Evolutionary conservation across 2,888 invertebrate genomes (phyloP), one percentile per base, ranked within the genome.

Genomic region (Rapana venosa): DNA sequence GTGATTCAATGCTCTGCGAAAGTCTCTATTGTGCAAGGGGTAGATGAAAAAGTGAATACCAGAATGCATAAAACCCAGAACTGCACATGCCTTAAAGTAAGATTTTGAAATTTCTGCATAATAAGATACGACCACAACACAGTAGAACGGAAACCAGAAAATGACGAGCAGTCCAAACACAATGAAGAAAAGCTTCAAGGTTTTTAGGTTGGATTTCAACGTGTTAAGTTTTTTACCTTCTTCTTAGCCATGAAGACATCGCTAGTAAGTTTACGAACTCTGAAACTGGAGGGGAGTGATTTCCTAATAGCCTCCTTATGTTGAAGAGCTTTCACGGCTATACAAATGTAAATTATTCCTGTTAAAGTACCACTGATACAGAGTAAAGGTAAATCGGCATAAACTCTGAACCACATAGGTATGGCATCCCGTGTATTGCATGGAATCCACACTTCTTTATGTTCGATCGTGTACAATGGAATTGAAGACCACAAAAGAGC

Each of bases 391-490:
- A 61, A 17, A 26, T 58, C 30, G 13, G 61, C 30, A 61, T 61
- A 85, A 5, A 17, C 30, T 30, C 85, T 58, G 61, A 30, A 85
- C 30, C 36, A 8, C 17, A 17, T 0, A 20, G 58, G 61, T 26
- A 85, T 85, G 61, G 32, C n/a, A 13, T n/a, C 30, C 32, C 17
- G n/a, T 30, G 56, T 56, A n/a, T 56, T 77, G 77, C 87, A 87
- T 0, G 17, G 36, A 1, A 30, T 22, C 1, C 26, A 20, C 26
- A 4, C 2, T n/a, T 11, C 11, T 13, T 86, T 47, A 36, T 58
- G 88, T 2, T 13, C n/a, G 58, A 88, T 70, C 30, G 47, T 36
- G 87, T 83, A 90, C 36, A 90, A 13, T 1, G 90, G 88, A 11
- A 90, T 56, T 8, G 47, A 47, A 17, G 88, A 88, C 36, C 86